Evolutionary conservation across 2,888 invertebrate species (phyloP).

Genomic region (Noctua comes): DNA sequence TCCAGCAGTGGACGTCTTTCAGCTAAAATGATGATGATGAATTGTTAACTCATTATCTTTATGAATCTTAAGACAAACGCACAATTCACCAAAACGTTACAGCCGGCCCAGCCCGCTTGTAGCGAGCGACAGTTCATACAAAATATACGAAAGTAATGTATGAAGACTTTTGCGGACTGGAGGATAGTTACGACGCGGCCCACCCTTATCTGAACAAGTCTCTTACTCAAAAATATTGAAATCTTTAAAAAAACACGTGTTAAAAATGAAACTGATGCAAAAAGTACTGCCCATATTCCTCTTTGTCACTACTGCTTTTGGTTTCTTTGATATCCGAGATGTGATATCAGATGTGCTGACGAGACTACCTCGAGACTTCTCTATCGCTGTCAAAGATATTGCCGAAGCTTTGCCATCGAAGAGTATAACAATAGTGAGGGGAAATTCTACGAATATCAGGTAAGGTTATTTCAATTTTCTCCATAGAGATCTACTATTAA

Average conservation of each 20-base stretch:
- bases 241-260: background rate
- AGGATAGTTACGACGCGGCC: background rate
- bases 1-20: too few species aligned
- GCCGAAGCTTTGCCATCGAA: slow-evolving; percentile 82
- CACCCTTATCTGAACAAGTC: background rate
- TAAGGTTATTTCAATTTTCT: slow-evolving; percentile 52
- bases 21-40: too few species aligned
- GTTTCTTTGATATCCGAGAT: slow-evolving; percentile 80
- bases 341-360: slow-evolving; percentile 76
- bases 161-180: background rate
- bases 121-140: background rate
- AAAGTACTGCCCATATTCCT: slow-evolving; percentile 59
- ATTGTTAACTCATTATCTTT: background rate
- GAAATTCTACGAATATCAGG: slow-evolving; percentile 85
- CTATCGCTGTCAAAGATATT: slow-evolving; percentile 85
- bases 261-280: slow-evolving; percentile 49
- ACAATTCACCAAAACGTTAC: background rate
- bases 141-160: background rate
- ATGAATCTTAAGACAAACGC: background rate
- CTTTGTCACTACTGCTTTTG: slow-evolving; percentile 52
- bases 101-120: background rate
- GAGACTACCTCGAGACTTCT: slow-evolving; percentile 79
- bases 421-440: slow-evolving; percentile 82
- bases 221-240: background rate
- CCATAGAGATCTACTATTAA: background rate